phyloP scores from a whole-genome alignment of 2,888 invertebrate species.

The Schizotus pectinicornis region DNA sequence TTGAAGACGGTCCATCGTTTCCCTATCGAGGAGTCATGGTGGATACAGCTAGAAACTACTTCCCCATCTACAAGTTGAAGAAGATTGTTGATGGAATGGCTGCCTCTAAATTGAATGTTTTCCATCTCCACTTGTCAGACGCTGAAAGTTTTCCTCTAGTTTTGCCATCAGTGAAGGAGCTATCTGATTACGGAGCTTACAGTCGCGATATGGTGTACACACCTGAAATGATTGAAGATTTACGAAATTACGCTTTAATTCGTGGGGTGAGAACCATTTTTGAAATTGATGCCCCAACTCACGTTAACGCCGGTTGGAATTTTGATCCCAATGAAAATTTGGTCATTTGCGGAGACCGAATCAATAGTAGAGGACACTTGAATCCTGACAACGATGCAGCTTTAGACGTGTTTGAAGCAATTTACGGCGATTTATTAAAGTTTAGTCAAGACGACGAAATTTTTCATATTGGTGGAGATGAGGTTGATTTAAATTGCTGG shows the following conservation, averaged over 20 bases:
- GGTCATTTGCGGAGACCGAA: conserved; percentile 76
- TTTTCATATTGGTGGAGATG: conserved; percentile 81
- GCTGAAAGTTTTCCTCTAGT: conserved; percentile 89
- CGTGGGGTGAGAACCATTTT: conserved; percentile 84
- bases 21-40: conserved; percentile 83
- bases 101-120: conserved; percentile 83
- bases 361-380: conserved; percentile 78
- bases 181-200: conserved; percentile 83
- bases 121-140: conserved; percentile 89
- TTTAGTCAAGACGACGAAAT: conserved; percentile 77
- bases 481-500: conserved; percentile 80
- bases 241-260: conserved; percentile 75
- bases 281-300: conserved; percentile 89
- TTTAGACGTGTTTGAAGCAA: conserved; percentile 70
- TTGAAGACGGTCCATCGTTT: conserved; percentile 78
- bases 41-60: conserved; percentile 88
- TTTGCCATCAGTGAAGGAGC: conserved; percentile 72
- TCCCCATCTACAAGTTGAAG: conserved; percentile 71
- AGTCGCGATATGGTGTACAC: conserved; percentile 73
- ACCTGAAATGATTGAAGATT: conserved; percentile 69
- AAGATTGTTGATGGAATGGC: conserved; percentile 85
- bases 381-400: conserved; percentile 79
- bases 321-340: conserved; percentile 76
- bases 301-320: conserved; percentile 82
- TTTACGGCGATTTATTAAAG: conserved; percentile 75